phyloP scores from a whole-genome alignment of 2,888 invertebrate genomes.

The Oscheius sp. region DNA sequence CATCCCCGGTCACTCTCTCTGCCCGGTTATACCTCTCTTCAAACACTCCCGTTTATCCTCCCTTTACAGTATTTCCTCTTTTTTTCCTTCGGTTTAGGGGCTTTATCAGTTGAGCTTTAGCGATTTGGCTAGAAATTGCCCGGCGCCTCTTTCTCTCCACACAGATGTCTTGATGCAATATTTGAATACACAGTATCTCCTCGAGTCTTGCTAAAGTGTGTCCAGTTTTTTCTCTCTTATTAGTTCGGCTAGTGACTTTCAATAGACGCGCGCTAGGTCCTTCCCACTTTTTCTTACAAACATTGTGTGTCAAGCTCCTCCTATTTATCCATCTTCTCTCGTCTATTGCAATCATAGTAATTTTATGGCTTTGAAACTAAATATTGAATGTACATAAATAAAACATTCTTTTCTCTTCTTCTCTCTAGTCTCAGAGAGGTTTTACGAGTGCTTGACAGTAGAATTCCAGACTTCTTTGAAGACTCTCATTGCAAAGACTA shows the following conservation, averaged over 20 bases:
- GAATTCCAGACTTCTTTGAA: too few species aligned
- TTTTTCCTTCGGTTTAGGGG: conserved; percentile 35
- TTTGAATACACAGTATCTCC: conserved; percentile 14
- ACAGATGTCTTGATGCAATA: conserved; percentile 28
- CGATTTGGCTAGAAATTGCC: conserved; percentile 28
- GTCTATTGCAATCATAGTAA: conserved; percentile 25
- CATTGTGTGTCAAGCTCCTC: not conserved
- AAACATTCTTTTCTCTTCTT: not conserved
- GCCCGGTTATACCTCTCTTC: conserved; percentile 21
- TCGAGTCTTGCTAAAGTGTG: not conserved
- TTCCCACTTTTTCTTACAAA: not conserved
- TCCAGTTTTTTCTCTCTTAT: conserved; percentile 1
- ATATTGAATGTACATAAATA: conserved; percentile 32
- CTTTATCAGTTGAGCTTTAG: conserved; percentile 36
- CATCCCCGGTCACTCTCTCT: conserved; percentile 16
- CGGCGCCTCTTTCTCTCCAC: conserved; percentile 20
- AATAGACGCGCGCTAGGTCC: conserved; percentile 22
- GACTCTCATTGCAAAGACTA: too few species aligned
- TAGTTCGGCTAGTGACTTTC: conserved; percentile 8
- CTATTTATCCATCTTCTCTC: conserved; percentile 6
- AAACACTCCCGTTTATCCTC: not conserved
- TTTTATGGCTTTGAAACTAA: conserved; percentile 23
- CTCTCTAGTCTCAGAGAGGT: too few species aligned
- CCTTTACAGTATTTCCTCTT: conserved; percentile 15
- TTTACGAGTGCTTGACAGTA: too few species aligned